Percentiles rank a stretch among this genome's conserved stretches.
These are phyloP conservation scores for Pseudeuparius sepicola DNA, from an alignment of 2,888 invertebrate species.

Conservation along the genomic window DNA sequence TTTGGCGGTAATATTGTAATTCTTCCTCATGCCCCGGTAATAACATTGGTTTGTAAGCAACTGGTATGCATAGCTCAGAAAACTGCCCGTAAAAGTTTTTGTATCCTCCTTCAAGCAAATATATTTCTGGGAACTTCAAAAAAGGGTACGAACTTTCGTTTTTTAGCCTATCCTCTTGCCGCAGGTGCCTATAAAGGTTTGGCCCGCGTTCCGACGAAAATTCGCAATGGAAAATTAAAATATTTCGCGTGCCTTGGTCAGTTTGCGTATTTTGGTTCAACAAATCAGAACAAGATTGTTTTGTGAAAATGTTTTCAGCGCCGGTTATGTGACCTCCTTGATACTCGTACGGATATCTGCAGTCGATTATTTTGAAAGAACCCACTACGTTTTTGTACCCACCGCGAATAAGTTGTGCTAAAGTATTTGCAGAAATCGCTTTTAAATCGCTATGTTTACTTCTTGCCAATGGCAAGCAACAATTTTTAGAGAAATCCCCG, in stretches of 20 bases:
- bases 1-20: constrained; percentile 15
- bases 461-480: constrained; percentile 13
- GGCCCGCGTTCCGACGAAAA: constrained; percentile 20
- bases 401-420: constrained; percentile 14
- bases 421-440: constrained; percentile 13
- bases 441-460: constrained; percentile 17
- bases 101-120: constrained; percentile 19
- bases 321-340: constrained; percentile 17
- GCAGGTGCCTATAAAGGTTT: constrained; percentile 16
- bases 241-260: constrained; percentile 9
- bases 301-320: constrained; percentile 18
- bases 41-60: constrained; percentile 14
- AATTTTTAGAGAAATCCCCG: constrained; percentile 17
- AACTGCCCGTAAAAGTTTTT: constrained; percentile 16
- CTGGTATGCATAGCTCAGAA: constrained; percentile 12
- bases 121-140: constrained; percentile 18
- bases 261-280: constrained; percentile 11
- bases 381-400: constrained; percentile 12
- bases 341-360: constrained; percentile 19
- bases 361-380: constrained; percentile 20
- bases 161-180: constrained; percentile 16
- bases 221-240: constrained; percentile 19
- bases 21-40: constrained; percentile 12
- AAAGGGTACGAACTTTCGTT: constrained; percentile 15
- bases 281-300: constrained; percentile 15